phyloP scores from a whole-genome alignment of 2,113 vertebrate species.

The Dipodomys stephensi region DNA sequence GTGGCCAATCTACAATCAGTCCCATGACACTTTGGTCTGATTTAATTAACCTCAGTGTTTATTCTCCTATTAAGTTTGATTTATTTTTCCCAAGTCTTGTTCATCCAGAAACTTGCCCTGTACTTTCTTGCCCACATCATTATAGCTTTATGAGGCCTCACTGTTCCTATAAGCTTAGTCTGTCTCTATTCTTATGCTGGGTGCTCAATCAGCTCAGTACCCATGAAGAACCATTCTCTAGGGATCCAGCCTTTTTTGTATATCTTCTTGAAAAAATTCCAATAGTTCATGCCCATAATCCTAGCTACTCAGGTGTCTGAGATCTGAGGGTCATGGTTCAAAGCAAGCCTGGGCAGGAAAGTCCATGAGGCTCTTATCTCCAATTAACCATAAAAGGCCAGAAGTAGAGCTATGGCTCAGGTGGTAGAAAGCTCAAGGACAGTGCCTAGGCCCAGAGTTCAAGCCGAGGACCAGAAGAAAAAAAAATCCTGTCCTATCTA shows the following conservation, averaged over 20 bases:
- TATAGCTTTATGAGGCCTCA: neutral
- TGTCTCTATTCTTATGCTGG: neutral
- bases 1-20: neutral
- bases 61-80: slow-evolving; percentile 28
- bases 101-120: slow-evolving; percentile 33
- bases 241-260: neutral
- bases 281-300: too few species aligned
- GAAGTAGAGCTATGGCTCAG: too few species aligned
- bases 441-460: too few species aligned
- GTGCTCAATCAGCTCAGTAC: neutral
- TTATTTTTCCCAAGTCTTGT: slow-evolving; percentile 24
- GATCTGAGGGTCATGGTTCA: too few species aligned
- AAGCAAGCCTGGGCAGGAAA: too few species aligned
- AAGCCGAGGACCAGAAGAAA: too few species aligned
- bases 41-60: slow-evolving; percentile 30
- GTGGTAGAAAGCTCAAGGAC: too few species aligned
- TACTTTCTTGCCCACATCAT: neutral
- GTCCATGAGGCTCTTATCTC: too few species aligned
- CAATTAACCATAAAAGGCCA: too few species aligned
- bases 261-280: neutral
- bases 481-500: neutral
- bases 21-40: neutral
- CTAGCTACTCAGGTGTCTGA: too few species aligned
- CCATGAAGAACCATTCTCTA: neutral
- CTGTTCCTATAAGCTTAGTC: neutral